A percentile compares a stretch with the other conserved stretches of the same genome.
Evolutionary conservation across 2,113 vertebrate genomes (phyloP).

Genomic region (Rhinoptilus africanus): DNA sequence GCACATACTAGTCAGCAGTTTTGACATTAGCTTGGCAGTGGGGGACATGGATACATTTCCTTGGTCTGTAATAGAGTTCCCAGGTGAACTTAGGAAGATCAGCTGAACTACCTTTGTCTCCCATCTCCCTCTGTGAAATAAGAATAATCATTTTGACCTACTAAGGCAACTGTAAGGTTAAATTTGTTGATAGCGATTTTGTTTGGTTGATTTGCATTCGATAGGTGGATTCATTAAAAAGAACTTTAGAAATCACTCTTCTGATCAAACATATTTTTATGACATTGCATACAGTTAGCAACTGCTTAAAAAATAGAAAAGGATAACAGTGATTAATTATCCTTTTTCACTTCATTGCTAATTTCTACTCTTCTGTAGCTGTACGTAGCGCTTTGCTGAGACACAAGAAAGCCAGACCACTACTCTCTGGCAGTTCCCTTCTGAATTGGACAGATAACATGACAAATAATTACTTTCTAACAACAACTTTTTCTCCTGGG

Average conservation of each 20-base stretch:
- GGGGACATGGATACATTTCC: not conserved
- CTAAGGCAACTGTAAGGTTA: not conserved
- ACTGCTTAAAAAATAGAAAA: not conserved
- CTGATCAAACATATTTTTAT: not conserved
- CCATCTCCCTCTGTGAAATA: not conserved
- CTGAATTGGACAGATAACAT: not conserved
- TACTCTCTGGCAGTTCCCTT: not conserved
- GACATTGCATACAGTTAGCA: not conserved
- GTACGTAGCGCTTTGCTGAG: not conserved
- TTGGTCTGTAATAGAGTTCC: not conserved
- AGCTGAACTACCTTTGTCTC: not conserved
- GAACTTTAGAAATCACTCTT: not conserved
- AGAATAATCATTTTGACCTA: not conserved
- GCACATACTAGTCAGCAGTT: not conserved
- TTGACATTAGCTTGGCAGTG: not conserved
- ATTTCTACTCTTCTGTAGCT: not conserved
- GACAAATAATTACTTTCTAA: constrained; percentile 38
- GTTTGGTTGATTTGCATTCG: not conserved
- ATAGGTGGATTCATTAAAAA: not conserved
- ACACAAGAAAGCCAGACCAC: not conserved
- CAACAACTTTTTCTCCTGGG: constrained; percentile 46
- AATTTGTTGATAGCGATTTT: not conserved
- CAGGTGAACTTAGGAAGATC: not conserved
- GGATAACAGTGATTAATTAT: not conserved
- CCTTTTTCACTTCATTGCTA: not conserved